Percentiles rank a stretch among this genome's conserved stretches.
Evolutionary conservation across 2,888 invertebrate species (phyloP).

Genomic region (Andrena praecox): DNA sequence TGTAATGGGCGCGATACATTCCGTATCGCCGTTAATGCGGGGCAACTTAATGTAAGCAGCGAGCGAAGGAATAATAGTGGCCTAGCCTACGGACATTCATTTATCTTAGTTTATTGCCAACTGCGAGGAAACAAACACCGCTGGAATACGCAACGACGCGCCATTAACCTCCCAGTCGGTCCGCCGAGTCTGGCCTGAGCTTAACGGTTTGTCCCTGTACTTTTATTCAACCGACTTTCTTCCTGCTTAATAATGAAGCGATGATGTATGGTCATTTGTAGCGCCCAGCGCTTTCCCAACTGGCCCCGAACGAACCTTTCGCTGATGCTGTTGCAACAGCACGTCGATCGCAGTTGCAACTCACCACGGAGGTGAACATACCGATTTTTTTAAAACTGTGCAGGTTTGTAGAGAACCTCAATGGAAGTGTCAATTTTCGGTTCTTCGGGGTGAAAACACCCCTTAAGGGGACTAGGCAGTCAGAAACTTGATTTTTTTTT

Average conservation of each 20-base stretch:
- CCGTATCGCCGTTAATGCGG: slow-evolving; percentile 75
- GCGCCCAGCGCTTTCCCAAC: slow-evolving; percentile 20
- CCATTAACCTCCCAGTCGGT: slow-evolving; percentile 81
- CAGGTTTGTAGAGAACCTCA: too few species aligned
- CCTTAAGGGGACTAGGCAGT: too few species aligned
- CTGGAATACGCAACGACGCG: slow-evolving; percentile 82
- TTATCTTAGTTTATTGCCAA: slow-evolving; percentile 83
- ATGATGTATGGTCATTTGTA: slow-evolving; percentile 66
- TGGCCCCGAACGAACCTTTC: background rate
- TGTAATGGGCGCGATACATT: slow-evolving; percentile 73
- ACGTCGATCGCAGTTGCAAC: background rate
- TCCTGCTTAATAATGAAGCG: slow-evolving; percentile 57
- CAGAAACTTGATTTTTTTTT: too few species aligned
- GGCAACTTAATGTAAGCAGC: slow-evolving; percentile 81
- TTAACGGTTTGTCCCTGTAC: slow-evolving; percentile 74
- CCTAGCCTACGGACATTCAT: slow-evolving; percentile 80
- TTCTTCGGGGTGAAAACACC: too few species aligned
- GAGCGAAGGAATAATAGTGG: slow-evolving; percentile 81
- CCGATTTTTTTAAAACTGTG: too few species aligned
- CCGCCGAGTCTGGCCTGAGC: slow-evolving; percentile 70
- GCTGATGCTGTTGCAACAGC: background rate
- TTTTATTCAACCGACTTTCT: slow-evolving; percentile 56
- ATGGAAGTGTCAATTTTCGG: too few species aligned
- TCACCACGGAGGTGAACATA: too few species aligned
- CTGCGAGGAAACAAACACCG: slow-evolving; percentile 82